Evolutionary conservation across 2,888 invertebrate species (phyloP), one percentile per base, ranked within the genome.

Genomic region (Stenotaenia linearis): DNA sequence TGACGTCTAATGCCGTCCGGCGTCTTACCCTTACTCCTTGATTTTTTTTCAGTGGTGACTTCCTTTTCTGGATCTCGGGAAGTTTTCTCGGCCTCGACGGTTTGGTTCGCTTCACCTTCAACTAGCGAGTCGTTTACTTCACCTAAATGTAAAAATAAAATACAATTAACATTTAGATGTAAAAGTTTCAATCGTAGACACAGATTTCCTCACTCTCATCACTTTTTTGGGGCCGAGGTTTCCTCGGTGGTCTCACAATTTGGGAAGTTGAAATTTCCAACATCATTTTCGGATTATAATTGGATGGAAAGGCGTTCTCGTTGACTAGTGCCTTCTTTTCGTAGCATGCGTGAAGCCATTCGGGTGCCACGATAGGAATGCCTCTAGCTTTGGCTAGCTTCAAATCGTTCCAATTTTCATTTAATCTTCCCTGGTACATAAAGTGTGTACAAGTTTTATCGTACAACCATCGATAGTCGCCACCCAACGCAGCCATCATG

Each of bases 391-490:
- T 84, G 0, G 87, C 87, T 76, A 83, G 81, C 78, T 85, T 82
- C 80, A 86, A 85, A 78, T 88, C 88, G 82, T 85, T 86, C 78
- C 85, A 84, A 2, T 83, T 83, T 80, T 87, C 87, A 84, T 85
- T 86, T 6, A 83, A 81, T 77, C 85, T 84, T 0, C 87, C 87
- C 84, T 85, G 82, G 30, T 84, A 84, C 15, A 88, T 84, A 83
- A 86, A 86, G 82, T 88, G 88, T 12, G 87, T 88, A 78, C 86
- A 86, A 10, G 84, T 82, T n/a, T 79, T 80, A 79, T 86, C 85
- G 81, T 85, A 86, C 6, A 83, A 84, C 86, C 86, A 86, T n/a
- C 84, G 81, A 82, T 84, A 86, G 75, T 85, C 84, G 3, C 86
- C 88, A 12, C 87, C 88, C 18, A 88, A 83, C 1, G 83, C 82